Evolutionary conservation across 2,797 vertebrate genomes (phyloP).

Genomic region (Caiman crocodilus): DNA sequence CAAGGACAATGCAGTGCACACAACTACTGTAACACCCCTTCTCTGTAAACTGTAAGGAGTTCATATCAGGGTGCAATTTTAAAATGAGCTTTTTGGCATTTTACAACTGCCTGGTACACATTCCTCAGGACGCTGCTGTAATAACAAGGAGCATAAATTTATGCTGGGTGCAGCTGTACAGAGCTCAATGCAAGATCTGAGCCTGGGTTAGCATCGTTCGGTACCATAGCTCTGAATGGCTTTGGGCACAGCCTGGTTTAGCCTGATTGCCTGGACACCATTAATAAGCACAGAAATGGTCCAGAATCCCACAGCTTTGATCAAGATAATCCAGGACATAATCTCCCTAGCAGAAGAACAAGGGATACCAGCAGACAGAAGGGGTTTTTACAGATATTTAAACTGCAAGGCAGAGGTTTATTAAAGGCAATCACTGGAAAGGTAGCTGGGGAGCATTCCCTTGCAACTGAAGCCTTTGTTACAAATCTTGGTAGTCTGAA

Average conservation of each 20-base stretch:
- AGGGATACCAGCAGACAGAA: neutral
- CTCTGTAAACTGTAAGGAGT: too few species aligned
- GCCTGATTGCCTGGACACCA: too few species aligned
- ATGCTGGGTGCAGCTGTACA: neutral
- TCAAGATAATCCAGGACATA: neutral
- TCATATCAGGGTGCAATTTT: neutral
- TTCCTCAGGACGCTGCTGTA: neutral
- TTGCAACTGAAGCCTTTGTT: neutral
- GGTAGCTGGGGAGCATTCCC: neutral
- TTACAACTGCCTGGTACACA: neutral
- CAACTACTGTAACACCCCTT: neutral
- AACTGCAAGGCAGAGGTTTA: neutral
- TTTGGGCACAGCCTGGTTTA: too few species aligned
- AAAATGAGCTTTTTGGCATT: neutral
- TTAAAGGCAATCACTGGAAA: neutral
- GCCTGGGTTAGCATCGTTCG: too few species aligned
- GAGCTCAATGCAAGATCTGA: neutral
- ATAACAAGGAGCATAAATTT: neutral
- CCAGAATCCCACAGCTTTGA: neutral
- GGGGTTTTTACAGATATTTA: neutral
- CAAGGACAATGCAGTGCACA: neutral
- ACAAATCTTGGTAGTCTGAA: neutral
- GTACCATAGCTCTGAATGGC: neutral
- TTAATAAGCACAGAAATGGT: neutral
- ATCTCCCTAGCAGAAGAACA: neutral